Percentiles rank a stretch among this genome's conserved stretches.
Evolutionary conservation across 2,888 invertebrate genomes (phyloP).

Genomic region (Lasioglossum morio): DNA sequence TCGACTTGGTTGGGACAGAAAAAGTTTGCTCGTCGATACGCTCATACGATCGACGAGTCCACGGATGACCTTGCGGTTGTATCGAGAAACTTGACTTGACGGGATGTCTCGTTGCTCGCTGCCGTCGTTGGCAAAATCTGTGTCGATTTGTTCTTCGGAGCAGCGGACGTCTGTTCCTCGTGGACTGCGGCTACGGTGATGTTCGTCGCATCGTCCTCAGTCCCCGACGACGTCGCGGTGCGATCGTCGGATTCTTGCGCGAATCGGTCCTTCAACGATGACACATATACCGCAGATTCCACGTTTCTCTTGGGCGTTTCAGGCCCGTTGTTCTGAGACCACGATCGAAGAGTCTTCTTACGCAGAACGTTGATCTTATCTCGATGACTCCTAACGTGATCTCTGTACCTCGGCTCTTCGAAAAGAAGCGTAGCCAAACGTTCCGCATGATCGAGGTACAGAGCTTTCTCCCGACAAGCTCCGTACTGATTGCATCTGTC

Average conservation of each 20-base stretch:
- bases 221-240: background rate
- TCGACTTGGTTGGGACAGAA: too few relatives aligned
- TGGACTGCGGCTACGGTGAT: constrained; percentile 20
- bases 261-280: constrained; percentile 72
- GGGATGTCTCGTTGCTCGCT: background rate
- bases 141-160: background rate
- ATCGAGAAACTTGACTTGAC: constrained; percentile 9
- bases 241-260: background rate
- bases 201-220: background rate
- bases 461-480: constrained; percentile 87
- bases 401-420: constrained; percentile 86
- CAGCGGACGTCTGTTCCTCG: constrained; percentile 13
- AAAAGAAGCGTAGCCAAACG: constrained; percentile 88
- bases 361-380: constrained; percentile 85
- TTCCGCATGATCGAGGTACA: constrained; percentile 90
- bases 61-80: background rate
- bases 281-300: constrained; percentile 72
- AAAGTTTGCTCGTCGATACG: background rate
- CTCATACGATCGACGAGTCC: constrained; percentile 61
- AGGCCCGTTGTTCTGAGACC: constrained; percentile 65
- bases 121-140: background rate
- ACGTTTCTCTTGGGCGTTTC: constrained; percentile 77
- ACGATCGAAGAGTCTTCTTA: constrained; percentile 16
- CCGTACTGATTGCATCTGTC: constrained; percentile 88
- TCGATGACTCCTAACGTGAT: constrained; percentile 86